These are phyloP conservation scores for Rhabditoides inermis DNA, from an alignment of 2,888 invertebrate species.

Conservation along the genomic window DNA sequence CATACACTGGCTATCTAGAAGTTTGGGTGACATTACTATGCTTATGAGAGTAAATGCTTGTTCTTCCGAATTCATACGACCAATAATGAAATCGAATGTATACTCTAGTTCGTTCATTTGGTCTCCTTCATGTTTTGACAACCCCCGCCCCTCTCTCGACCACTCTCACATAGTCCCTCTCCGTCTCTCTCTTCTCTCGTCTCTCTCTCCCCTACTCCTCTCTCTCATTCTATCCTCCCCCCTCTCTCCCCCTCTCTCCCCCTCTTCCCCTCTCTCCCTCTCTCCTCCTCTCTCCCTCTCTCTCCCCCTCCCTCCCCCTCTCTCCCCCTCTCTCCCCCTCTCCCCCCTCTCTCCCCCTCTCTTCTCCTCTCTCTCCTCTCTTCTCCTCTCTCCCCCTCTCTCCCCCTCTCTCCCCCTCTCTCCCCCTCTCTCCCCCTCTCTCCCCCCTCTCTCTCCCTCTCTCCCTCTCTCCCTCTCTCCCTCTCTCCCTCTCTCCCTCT, in stretches of 20 bases:
- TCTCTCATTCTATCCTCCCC: slow-evolving; percentile 8
- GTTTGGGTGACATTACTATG: too few relatives aligned
- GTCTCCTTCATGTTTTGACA: too few relatives aligned
- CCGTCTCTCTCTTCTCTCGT: not conserved
- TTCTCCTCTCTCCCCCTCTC: too few relatives aligned
- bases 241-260: not conserved
- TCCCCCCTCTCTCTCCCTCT: not conserved
- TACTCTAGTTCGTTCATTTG: too few relatives aligned
- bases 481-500: too few relatives aligned
- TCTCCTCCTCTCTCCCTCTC: slow-evolving; percentile 3
- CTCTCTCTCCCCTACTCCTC: not conserved
- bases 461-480: too few relatives aligned
- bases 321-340: not conserved
- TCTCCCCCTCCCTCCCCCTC: slow-evolving; percentile 7
- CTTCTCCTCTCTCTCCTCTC: slow-evolving; percentile 1
- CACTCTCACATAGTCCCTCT: slow-evolving; percentile 6
- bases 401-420: not conserved
- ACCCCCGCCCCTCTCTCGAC: too few relatives aligned
- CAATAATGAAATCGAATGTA: too few relatives aligned
- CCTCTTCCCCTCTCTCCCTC: not conserved
- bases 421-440: not conserved
- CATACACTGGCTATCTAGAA: too few relatives aligned
- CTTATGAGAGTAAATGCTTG: too few relatives aligned
- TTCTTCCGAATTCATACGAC: too few relatives aligned
- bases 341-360: slow-evolving; percentile 1